Conservation (phyloP, 1,140 invertebrate species). For the Drosophila insularis region DNA sequence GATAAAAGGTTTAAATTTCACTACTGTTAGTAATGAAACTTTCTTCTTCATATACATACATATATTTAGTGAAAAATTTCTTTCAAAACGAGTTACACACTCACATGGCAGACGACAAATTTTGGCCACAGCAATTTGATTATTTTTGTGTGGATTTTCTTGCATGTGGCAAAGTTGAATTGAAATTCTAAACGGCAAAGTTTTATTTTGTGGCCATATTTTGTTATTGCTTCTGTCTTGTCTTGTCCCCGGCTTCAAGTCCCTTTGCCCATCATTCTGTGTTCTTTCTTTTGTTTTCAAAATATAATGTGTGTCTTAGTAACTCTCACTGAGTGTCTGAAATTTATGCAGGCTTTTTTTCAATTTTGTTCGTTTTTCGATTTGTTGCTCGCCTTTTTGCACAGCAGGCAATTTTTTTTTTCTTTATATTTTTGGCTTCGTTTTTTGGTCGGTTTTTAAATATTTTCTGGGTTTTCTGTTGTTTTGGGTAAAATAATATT, state of each 20-base stretch:
- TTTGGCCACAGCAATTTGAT: background rate
- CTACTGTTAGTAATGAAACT: too few species aligned
- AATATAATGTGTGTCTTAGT: conserved; percentile 7
- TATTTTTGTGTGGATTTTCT: background rate
- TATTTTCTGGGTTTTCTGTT: conserved; percentile 31
- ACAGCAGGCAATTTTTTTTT: conserved; percentile 36
- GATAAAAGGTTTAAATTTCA: too few species aligned
- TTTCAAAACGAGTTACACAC: background rate
- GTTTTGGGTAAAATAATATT: conserved; percentile 60
- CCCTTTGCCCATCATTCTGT: background rate
- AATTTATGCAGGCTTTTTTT: conserved; percentile 15
- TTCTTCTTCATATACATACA: background rate
- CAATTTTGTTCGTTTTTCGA: conserved; percentile 18
- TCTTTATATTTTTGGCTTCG: conserved; percentile 7
- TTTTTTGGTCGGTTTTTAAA: background rate
- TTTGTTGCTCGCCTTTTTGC: conserved; percentile 22
- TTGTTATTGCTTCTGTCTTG: background rate
- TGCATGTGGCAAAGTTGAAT: conserved; percentile 5
- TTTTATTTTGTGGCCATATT: background rate
- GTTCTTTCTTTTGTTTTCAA: background rate
- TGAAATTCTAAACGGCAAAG: conserved; percentile 6
- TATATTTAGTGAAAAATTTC: background rate
- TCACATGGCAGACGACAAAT: background rate
- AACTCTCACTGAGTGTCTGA: conserved; percentile 13
- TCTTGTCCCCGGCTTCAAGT: background rate